Base-by-base conservation (phyloP, 30 jellyfish, hydroid and myxozoan species). In the Cassiopea andromeda region DNA sequence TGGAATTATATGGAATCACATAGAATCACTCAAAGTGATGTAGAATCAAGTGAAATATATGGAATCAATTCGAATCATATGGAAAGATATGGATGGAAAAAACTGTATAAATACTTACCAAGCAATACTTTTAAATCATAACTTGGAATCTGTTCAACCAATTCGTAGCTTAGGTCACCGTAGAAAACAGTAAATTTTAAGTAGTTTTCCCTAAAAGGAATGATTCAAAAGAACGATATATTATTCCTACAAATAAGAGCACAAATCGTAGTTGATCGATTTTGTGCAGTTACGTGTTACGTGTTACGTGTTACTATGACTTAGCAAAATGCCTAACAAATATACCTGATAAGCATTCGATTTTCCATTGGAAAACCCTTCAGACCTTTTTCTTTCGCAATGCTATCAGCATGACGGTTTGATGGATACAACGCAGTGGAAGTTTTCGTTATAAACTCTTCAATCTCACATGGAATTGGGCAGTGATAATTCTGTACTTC, bases 141-240 rank as follows among this genome's bases (percentile, higher is more conserved):
- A 70, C 93, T 61, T 50, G 98, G 98, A 19, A 92, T 74, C 73
- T 94, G 98, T 48, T 90, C 97, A 74, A 94, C 88, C 70, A 54
- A 85, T 54, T 80, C 91, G 83, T 84, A 90, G 58, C 97, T 90
- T 72, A 85, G 74, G 17, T 90, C 90, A 13, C 93, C 97, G 74
- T 69, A 94, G 85, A 74, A 94, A 46, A 94, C 86, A 7, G 49
- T 86, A 19, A 87, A 82, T 77, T 88, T 85, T 19, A 94, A 85
- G 76, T 60, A 87, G 70, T 92, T 94, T 46, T 87, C 97, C 79
- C 98, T 94, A 80, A 48, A 75, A 75, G n/a, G n/a, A n/a, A n/a
- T n/a, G n/a, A n/a, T n/a, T n/a, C n/a, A n/a, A n/a, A n/a, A n/a
- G n/a, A n/a, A n/a, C n/a, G n/a, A n/a, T n/a, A n/a, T n/a, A n/a